phyloP scores from a whole-genome alignment of 2,888 invertebrate genomes.

The Aleiodes testaceus region DNA sequence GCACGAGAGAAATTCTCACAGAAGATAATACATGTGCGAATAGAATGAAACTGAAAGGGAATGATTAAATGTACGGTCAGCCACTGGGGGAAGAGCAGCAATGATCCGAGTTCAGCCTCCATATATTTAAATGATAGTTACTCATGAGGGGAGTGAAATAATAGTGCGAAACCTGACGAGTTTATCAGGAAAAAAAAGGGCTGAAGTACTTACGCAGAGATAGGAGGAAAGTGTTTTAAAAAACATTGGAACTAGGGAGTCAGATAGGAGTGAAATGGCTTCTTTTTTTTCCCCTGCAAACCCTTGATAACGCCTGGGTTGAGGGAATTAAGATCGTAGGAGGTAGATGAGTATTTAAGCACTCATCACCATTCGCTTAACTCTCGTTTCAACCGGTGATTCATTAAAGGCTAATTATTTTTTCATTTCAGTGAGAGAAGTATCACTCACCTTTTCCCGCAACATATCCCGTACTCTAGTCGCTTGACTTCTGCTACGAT shows the following conservation, averaged over 20 bases:
- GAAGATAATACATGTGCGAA: not conserved
- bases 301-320: constrained; percentile 15
- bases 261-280: constrained; percentile 14
- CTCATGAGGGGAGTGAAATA: constrained; percentile 19
- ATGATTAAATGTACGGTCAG: constrained; percentile 48
- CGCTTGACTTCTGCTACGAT: constrained; percentile 89
- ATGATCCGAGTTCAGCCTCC: not conserved
- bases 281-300: constrained; percentile 10
- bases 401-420: constrained; percentile 3
- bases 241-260: constrained; percentile 24
- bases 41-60: constrained; percentile 27
- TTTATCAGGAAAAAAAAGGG: constrained; percentile 31
- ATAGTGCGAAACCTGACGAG: constrained; percentile 10
- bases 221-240: constrained; percentile 32
- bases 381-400: constrained; percentile 1
- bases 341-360: constrained; percentile 18
- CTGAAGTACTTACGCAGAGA: constrained; percentile 33
- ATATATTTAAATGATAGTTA: constrained; percentile 38
- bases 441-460: constrained; percentile 86
- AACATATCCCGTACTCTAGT: constrained; percentile 91
- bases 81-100: constrained; percentile 32
- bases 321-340: constrained; percentile 27
- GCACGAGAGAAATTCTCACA: not conserved
- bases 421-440: not conserved
- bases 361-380: constrained; percentile 32